Evolutionary conservation across 2,113 vertebrate species (phyloP).

Genomic region (Sebastes fasciatus): DNA sequence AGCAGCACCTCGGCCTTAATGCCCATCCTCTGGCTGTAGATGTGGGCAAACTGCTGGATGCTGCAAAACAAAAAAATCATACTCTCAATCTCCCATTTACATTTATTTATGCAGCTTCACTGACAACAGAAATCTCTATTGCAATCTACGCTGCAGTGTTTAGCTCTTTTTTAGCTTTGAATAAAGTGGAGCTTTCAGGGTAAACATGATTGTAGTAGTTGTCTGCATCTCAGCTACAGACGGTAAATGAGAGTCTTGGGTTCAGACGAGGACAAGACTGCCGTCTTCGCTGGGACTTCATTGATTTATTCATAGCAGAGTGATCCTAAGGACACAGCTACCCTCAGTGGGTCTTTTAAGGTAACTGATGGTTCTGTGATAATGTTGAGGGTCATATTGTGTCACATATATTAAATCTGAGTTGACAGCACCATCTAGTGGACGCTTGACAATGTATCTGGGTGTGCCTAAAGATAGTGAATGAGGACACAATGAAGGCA

Average conservation of each 20-base stretch:
- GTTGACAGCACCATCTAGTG: slow-evolving; percentile 69
- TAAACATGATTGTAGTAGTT: neutral
- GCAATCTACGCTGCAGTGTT: neutral
- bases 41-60: slow-evolving; percentile 91
- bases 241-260: neutral
- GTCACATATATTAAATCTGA: slow-evolving; percentile 15
- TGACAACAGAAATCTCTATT: neutral
- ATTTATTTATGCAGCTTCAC: neutral
- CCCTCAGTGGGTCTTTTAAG: slow-evolving; percentile 12
- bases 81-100: neutral
- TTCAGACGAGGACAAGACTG: slow-evolving; percentile 1
- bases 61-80: slow-evolving; percentile 79
- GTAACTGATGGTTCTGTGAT: neutral
- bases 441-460: neutral
- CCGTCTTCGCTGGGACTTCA: slow-evolving; percentile 26
- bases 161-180: slow-evolving; percentile 8
- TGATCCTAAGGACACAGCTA: slow-evolving; percentile 43
- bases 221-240: slow-evolving; percentile 14
- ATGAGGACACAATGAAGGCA: neutral
- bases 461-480: neutral
- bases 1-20: slow-evolving; percentile 88
- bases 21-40: slow-evolving; percentile 95
- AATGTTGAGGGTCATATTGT: neutral
- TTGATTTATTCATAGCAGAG: slow-evolving; percentile 49
- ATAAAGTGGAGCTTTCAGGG: neutral